Base-by-base conservation (phyloP, 2,113 vertebrate genomes). In the Percopsis transmontana region DNA sequence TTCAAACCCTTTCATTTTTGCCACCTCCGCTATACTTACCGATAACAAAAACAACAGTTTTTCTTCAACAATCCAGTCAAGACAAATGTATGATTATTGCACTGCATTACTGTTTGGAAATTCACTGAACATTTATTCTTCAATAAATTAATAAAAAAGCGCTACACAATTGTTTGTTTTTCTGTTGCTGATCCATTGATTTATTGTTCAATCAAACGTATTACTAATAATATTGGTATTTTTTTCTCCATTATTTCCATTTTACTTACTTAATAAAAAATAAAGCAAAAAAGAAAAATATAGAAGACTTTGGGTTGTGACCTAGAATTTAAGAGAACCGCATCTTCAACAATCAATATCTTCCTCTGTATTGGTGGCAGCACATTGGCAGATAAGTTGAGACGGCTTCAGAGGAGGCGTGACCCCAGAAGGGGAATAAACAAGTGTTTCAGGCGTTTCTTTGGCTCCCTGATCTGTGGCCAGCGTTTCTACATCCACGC, bases 341-440 rank as follows among this genome's bases (percentile, higher is more conserved):
- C 66, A 77, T 77, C 71, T 68, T 33, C 68, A 77, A 70, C 61
- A 65, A 85, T 82, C 80, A 74, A 81, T 82, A 79, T 44, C 41
- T 56, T 71, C 47, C 54, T 74, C 76, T 79, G 66, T 83, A 65
- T 52, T 73, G 16, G 60, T 66, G 77, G 71, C 72, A 68, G 80
- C 39, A 12, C 48, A 5, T 18, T 78, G 83, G 74, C 77, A 75
- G 52, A 41, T 59, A 50, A 58, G 50, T 16, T 59, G 54, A 16
- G 45, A 1, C 15, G 23, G 59, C 61, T 83, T 80, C 74, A 74
- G 66, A 78, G 78, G 70, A 74, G 81, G 84, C 69, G 76, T 72
- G 78, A 81, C 66, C 72, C 81, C 72, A 53, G 23, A 71, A 70
- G 83, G 69, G 41, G 57, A 56, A 61, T 7, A 57, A 75, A 54